phyloP scores from a whole-genome alignment of 2,797 vertebrate genomes.

The Pteropus rufus region DNA sequence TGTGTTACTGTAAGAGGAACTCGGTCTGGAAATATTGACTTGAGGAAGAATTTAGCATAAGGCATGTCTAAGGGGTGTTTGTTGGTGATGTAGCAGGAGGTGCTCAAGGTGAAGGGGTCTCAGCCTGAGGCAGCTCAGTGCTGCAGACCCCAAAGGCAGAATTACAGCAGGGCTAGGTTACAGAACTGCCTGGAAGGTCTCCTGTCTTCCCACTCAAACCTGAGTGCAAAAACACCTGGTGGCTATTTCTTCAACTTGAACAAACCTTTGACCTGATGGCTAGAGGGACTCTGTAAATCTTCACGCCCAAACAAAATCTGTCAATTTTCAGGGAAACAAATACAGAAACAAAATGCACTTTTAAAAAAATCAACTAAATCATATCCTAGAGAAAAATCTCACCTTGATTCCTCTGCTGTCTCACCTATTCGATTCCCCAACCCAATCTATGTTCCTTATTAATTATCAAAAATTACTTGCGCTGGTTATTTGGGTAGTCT shows the following conservation, averaged over 20 bases:
- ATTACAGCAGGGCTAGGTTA: neutral
- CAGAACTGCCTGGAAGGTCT: neutral
- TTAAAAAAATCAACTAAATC: neutral
- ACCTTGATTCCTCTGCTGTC: neutral
- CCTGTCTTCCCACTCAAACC: neutral
- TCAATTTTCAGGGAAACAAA: neutral
- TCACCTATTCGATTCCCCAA: neutral
- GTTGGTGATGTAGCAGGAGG: neutral
- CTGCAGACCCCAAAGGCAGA: neutral
- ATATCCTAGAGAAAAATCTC: neutral
- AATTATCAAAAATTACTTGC: constrained; percentile 23
- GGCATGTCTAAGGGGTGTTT: neutral
- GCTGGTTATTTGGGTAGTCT: constrained; percentile 41
- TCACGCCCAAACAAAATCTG: neutral
- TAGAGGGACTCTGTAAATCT: neutral
- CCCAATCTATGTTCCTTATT: neutral
- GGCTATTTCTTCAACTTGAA: neutral
- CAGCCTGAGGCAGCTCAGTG: neutral
- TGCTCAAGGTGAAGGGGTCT: neutral
- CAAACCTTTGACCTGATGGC: constrained; percentile 11
- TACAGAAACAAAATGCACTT: neutral
- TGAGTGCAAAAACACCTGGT: neutral
- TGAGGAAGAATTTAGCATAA: neutral
- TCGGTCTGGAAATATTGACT: neutral
- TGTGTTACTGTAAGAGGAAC: neutral